Percentiles rank a stretch among this genome's conserved stretches.
Evolutionary conservation across 2,113 vertebrate species (phyloP).

Genomic region (Hippocampus guttulatus): DNA sequence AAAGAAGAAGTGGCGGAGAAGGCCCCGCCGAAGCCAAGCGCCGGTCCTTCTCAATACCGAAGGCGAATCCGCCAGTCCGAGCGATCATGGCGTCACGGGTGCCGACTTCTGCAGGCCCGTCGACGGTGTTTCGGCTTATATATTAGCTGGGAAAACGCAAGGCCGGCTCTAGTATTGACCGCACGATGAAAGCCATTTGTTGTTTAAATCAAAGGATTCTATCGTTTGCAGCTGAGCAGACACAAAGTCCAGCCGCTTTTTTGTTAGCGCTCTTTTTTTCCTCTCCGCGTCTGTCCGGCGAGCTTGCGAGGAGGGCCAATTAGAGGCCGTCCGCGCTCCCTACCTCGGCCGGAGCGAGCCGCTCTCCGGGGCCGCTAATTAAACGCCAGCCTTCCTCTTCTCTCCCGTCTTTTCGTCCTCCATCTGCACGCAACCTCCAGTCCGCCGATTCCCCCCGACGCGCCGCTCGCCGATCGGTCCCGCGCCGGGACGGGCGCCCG

Average conservation of each 20-base stretch:
- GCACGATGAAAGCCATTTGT: neutral
- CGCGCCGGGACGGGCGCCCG: conserved; percentile 60
- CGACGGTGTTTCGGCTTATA: too few relatives aligned
- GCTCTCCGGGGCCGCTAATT: conserved; percentile 71
- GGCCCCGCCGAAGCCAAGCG: too few relatives aligned
- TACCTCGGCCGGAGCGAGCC: conserved; percentile 59
- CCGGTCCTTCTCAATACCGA: too few relatives aligned
- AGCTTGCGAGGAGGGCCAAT: conserved; percentile 64
- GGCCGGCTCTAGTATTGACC: neutral
- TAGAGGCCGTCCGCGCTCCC: conserved; percentile 68
- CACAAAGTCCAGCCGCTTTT: conserved; percentile 40
- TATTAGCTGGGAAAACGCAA: neutral
- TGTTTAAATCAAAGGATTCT: neutral
- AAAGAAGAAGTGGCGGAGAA: too few relatives aligned
- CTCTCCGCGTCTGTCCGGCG: conserved; percentile 17
- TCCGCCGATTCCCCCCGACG: conserved; percentile 42
- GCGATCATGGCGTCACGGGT: neutral
- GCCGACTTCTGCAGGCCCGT: too few relatives aligned
- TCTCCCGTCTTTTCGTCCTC: conserved; percentile 34
- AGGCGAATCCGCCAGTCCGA: too few relatives aligned
- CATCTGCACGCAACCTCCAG: conserved; percentile 50
- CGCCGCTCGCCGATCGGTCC: conserved; percentile 62
- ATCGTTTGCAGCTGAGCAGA: conserved; percentile 22
- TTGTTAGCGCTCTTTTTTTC: conserved; percentile 15
- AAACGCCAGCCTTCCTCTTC: conserved; percentile 63